These are phyloP conservation scores for Tupaia chinensis DNA, from an alignment of 2,113 vertebrate genomes.

Conservation along the genomic window DNA sequence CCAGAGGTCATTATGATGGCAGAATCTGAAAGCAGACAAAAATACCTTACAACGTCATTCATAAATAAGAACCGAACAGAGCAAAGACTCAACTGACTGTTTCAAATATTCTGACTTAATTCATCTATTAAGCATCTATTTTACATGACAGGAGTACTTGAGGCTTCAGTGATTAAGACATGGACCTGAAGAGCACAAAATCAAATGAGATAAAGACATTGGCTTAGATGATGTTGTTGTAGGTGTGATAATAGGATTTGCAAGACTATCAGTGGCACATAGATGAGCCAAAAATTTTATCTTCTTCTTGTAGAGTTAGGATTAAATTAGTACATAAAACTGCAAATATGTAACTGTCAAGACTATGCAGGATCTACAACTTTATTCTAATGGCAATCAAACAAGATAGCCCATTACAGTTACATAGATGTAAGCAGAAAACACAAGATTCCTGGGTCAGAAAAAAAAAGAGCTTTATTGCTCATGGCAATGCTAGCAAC, in stretches of 20 bases:
- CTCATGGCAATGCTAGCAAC: neutral
- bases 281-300: neutral
- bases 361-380: neutral
- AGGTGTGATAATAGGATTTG: neutral
- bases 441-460: neutral
- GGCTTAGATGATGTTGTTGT: neutral
- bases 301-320: neutral
- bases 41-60: neutral
- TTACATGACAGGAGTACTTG: neutral
- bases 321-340: neutral
- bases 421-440: slow-evolving; percentile 14
- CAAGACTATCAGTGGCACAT: neutral
- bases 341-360: neutral
- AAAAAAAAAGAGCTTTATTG: neutral
- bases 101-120: neutral
- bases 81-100: neutral
- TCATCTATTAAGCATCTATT: slow-evolving; percentile 5
- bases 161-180: neutral
- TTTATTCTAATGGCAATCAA: neutral
- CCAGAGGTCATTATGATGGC: neutral
- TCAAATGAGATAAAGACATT: neutral
- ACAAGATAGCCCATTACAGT: neutral
- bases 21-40: neutral
- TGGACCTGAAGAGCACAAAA: neutral
- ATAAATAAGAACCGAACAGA: neutral